These are phyloP conservation scores for Sycophila sp. DNA, from an alignment of 1,140 invertebrate genomes.

Conservation along the genomic window DNA sequence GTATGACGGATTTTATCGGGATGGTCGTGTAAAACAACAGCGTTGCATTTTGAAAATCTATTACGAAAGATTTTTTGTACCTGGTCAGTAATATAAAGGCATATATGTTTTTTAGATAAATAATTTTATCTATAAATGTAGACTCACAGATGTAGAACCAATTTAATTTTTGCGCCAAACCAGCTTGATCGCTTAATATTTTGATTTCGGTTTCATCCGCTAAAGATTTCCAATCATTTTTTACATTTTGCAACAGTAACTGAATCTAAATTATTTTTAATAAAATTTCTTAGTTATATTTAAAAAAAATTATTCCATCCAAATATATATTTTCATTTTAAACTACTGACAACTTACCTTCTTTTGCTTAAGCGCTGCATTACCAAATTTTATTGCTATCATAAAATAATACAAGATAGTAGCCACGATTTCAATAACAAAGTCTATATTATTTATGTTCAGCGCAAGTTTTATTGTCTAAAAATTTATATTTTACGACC, in stretches of 20 bases:
- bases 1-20: slow-evolving; percentile 26
- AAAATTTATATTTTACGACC: too few relatives aligned
- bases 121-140: background rate
- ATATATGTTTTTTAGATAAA: too few relatives aligned
- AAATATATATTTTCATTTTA: background rate
- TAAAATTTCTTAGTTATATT: background rate
- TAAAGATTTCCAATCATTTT: background rate
- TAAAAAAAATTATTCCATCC: background rate
- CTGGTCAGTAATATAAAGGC: too few relatives aligned
- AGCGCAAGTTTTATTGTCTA: background rate
- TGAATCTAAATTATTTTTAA: background rate
- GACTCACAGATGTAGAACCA: background rate
- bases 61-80: too few relatives aligned
- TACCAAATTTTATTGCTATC: background rate
- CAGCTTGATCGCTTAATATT: slow-evolving; percentile 15
- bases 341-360: too few relatives aligned
- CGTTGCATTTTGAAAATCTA: background rate
- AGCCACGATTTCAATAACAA: background rate
- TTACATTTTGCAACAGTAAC: slow-evolving; percentile 15
- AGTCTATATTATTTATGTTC: background rate
- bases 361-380: background rate
- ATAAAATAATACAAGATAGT: background rate
- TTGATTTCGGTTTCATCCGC: background rate
- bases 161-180: background rate
- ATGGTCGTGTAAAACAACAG: background rate